Evolutionary conservation across 2,888 invertebrate species (phyloP).

Genomic region (Agrochola lota): DNA sequence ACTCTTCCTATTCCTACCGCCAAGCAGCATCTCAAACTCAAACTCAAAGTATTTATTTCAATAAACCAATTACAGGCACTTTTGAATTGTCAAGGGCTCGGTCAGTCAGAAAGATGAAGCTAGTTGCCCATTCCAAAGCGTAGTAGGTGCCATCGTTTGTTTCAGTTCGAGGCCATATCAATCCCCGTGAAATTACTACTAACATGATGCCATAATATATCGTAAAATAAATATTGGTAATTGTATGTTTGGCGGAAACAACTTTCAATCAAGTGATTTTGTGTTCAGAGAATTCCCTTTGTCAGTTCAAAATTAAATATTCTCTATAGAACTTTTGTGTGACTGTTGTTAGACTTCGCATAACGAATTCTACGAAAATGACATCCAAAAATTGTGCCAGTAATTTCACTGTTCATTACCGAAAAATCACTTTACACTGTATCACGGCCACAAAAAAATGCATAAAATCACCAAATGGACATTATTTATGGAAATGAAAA

Average conservation of each 20-base stretch:
- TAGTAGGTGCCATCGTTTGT: not conserved
- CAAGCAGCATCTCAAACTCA: too few relatives aligned
- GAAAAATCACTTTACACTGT: conserved; percentile 46
- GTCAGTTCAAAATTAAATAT: not conserved
- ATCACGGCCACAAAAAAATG: conserved; percentile 54
- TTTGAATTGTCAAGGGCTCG: too few relatives aligned
- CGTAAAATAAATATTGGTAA: not conserved
- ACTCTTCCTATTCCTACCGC: not conserved
- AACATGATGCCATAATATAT: not conserved
- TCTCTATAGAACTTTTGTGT: not conserved
- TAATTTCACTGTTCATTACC: conserved; percentile 42
- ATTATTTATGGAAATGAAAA: conserved; percentile 61
- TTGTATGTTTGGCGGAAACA: not conserved
- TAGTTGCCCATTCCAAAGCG: too few relatives aligned
- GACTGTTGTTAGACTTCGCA: not conserved
- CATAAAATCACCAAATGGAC: conserved; percentile 55
- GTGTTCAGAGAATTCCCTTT: not conserved
- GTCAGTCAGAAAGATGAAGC: too few relatives aligned
- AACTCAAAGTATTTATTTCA: too few relatives aligned
- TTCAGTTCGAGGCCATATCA: not conserved
- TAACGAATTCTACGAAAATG: not conserved
- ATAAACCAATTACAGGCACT: too few relatives aligned
- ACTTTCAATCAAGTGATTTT: not conserved
- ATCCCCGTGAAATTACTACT: not conserved
- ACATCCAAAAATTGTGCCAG: not conserved